A percentile compares a stretch with the other conserved stretches of the same genome.
phyloP scores from a whole-genome alignment of 2,888 invertebrate genomes.

The Kuschelorhynchus macadamiae region DNA sequence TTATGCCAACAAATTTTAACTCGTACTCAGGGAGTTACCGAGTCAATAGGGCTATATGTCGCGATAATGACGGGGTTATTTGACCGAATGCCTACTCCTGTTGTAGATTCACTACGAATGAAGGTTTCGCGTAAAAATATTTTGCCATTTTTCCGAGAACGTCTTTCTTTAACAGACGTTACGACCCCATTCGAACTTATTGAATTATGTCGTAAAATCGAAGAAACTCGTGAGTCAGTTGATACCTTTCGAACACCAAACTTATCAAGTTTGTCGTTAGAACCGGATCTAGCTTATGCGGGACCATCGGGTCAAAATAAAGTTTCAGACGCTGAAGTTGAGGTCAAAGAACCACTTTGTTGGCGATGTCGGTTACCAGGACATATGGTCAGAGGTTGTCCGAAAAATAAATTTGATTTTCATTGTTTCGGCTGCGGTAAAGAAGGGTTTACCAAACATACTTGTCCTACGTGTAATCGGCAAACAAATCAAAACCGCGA shows the following conservation, averaged over 20 bases:
- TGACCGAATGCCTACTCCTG: constrained; percentile 15
- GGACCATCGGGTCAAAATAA: not conserved
- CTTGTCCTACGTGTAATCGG: constrained; percentile 12
- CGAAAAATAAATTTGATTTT: constrained; percentile 3
- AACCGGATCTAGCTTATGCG: constrained; percentile 13
- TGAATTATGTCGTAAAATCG: constrained; percentile 12
- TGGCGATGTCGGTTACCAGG: constrained; percentile 16
- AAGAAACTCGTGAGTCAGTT: constrained; percentile 1
- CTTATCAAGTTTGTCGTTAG: not conserved
- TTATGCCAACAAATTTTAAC: constrained; percentile 38
- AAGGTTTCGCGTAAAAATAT: constrained; percentile 29
- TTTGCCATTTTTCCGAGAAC: constrained; percentile 6
- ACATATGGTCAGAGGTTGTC: not conserved
- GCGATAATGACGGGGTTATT: constrained; percentile 38
- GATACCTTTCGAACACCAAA: constrained; percentile 8
- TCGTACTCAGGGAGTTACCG: constrained; percentile 40
- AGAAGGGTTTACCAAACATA: constrained; percentile 10
- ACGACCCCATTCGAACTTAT: not conserved
- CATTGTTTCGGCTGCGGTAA: constrained; percentile 18
- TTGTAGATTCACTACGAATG: constrained; percentile 11
- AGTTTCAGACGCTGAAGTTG: not conserved
- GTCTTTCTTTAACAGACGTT: constrained; percentile 4
- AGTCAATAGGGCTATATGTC: constrained; percentile 43
- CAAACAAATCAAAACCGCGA: not conserved
- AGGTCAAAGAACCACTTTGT: constrained; percentile 1